Conservation (phyloP, 30 jellyfish, hydroid and myxozoan species). For the Phacellophora camtschatica region DNA sequence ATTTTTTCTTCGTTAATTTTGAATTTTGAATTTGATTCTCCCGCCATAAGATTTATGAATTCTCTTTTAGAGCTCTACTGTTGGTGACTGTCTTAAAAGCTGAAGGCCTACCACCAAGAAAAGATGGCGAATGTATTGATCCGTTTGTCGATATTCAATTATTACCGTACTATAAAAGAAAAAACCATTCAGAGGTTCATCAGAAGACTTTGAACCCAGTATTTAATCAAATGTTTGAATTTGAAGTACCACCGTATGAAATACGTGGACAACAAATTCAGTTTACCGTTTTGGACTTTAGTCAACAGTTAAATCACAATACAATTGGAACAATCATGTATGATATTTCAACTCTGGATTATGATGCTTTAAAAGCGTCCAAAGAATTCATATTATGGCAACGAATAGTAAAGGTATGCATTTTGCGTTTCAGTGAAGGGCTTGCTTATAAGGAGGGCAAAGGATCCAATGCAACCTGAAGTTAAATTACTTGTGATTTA, state of each 20-base stretch:
- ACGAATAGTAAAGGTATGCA: slow-evolving; percentile 84
- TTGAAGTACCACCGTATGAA: slow-evolving; percentile 98
- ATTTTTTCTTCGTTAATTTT: background rate
- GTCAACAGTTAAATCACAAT: slow-evolving; percentile 92
- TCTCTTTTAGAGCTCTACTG: slow-evolving; percentile 72
- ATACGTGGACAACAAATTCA: slow-evolving; percentile 83
- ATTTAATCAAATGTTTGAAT: slow-evolving; percentile 89
- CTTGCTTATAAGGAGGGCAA: too few relatives aligned
- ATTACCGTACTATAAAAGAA: slow-evolving; percentile 83
- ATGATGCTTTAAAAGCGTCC: slow-evolving; percentile 91
- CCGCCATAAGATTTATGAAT: background rate
- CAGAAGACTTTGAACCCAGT: slow-evolving; percentile 95
- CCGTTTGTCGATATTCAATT: slow-evolving; percentile 96
- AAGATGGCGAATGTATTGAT: slow-evolving; percentile 89
- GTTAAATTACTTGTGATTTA: too few relatives aligned
- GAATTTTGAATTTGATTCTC: background rate
- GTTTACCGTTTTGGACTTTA: slow-evolving; percentile 92
- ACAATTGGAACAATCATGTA: slow-evolving; percentile 87
- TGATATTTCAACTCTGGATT: slow-evolving; percentile 68
- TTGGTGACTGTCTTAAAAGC: slow-evolving; percentile 82
- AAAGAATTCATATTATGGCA: slow-evolving; percentile 96
- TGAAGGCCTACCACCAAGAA: slow-evolving; percentile 89
- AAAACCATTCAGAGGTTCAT: slow-evolving; percentile 98
- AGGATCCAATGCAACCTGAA: too few relatives aligned
- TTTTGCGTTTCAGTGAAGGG: too few relatives aligned